A percentile compares a stretch with the other conserved stretches of the same genome.
phyloP scores from a whole-genome alignment of 2,888 invertebrate species.

The Pyrgus malvae region DNA sequence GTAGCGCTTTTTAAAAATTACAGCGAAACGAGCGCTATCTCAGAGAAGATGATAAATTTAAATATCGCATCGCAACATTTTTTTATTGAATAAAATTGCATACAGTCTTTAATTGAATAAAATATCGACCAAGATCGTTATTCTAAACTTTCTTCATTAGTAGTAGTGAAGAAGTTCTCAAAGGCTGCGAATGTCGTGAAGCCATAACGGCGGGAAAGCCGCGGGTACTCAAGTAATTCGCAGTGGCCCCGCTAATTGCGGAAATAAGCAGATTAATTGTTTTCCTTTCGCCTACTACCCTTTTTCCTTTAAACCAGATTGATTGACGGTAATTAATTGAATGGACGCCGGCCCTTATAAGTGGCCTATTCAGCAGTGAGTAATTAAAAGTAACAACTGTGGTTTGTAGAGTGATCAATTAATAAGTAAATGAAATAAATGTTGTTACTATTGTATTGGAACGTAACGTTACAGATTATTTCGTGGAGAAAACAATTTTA shows the following conservation, averaged over 20 bases:
- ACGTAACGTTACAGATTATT: too few species aligned
- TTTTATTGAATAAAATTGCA: too few species aligned
- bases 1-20: too few species aligned
- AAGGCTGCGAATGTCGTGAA: conserved; percentile 40
- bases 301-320: conserved; percentile 46
- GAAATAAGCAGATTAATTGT: conserved; percentile 75
- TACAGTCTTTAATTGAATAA: too few species aligned
- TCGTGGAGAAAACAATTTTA: too few species aligned
- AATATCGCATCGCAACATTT: too few species aligned
- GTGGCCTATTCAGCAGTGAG: conserved; percentile 4
- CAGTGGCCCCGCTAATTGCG: conserved; percentile 70
- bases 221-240: conserved; percentile 70
- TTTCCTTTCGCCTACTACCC: conserved; percentile 65
- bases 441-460: too few species aligned
- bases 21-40: too few species aligned
- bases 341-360: conserved; percentile 15
- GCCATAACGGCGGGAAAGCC: conserved; percentile 49
- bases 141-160: too few species aligned
- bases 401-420: not conserved
- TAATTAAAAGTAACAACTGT: conserved; percentile 6
- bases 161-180: not conserved
- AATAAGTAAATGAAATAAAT: not conserved
- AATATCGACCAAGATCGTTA: too few species aligned
- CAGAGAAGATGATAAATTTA: too few species aligned
- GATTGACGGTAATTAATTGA: conserved; percentile 19